Evolutionary conservation across 2,113 vertebrate genomes (phyloP).

Genomic region (human): DNA sequence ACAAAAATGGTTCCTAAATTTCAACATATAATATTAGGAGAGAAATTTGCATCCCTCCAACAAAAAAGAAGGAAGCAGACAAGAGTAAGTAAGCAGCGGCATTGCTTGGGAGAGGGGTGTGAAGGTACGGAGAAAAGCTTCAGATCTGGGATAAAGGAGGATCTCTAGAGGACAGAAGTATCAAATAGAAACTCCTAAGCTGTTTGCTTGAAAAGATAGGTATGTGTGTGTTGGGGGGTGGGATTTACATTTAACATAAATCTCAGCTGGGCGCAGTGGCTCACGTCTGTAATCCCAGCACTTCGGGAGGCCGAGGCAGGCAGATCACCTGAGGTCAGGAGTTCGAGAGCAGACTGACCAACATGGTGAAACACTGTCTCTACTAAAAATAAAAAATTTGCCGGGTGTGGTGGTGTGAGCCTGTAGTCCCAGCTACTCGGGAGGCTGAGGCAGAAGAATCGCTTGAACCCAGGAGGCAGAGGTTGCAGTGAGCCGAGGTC

Average conservation of each 20-base stretch:
- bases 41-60: neutral
- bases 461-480: too few relatives aligned
- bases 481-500: too few relatives aligned
- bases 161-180: neutral
- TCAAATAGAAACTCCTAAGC: neutral
- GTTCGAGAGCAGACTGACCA: too few relatives aligned
- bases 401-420: too few relatives aligned
- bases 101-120: neutral
- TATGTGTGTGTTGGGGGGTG: rapidly evolving
- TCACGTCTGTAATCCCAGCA: too few relatives aligned
- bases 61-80: neutral
- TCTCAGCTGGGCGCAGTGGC: neutral
- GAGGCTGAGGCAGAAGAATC: too few relatives aligned
- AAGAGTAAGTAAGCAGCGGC: neutral
- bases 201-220: neutral
- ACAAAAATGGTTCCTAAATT: neutral
- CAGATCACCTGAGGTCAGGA: too few relatives aligned
- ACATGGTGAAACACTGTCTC: too few relatives aligned
- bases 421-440: too few relatives aligned
- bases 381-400: too few relatives aligned
- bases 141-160: neutral
- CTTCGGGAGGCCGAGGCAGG: too few relatives aligned
- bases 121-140: neutral
- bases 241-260: neutral
- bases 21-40: neutral